phyloP scores from a whole-genome alignment of 2,113 vertebrate genomes.

The Tupaia chinensis region DNA sequence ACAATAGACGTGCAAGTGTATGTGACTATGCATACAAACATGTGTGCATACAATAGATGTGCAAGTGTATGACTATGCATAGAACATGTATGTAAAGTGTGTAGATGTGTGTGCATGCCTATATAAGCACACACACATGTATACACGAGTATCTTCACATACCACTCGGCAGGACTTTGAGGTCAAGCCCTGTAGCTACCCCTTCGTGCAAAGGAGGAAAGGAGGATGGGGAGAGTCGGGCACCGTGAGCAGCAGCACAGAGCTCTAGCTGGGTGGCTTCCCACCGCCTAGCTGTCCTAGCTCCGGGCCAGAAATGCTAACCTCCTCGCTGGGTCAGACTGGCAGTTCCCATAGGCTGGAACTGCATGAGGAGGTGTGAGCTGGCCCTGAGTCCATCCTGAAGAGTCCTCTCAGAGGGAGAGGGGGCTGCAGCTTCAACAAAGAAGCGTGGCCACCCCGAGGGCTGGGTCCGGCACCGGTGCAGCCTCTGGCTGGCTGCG shows the following conservation, averaged over 20 bases:
- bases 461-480: accelerated
- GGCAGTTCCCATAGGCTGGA: neutral
- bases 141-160: too few species aligned
- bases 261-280: too few species aligned
- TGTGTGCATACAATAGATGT: neutral
- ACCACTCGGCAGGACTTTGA: neutral
- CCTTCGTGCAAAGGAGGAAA: neutral
- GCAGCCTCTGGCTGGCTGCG: neutral
- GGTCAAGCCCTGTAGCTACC: neutral
- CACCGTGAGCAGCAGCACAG: neutral
- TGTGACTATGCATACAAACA: neutral
- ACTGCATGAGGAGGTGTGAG: too few species aligned
- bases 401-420: neutral
- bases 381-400: neutral
- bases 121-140: too few species aligned
- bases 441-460: neutral
- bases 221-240: neutral
- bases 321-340: too few species aligned
- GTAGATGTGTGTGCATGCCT: too few species aligned
- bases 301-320: neutral
- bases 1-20: neutral
- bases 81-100: too few species aligned
- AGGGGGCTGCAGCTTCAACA: accelerated
- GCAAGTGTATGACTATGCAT: too few species aligned
- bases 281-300: too few species aligned